These are phyloP conservation scores for Danaus plexippus DNA, from an alignment of 1,140 invertebrate species.

Conservation along the genomic window DNA sequence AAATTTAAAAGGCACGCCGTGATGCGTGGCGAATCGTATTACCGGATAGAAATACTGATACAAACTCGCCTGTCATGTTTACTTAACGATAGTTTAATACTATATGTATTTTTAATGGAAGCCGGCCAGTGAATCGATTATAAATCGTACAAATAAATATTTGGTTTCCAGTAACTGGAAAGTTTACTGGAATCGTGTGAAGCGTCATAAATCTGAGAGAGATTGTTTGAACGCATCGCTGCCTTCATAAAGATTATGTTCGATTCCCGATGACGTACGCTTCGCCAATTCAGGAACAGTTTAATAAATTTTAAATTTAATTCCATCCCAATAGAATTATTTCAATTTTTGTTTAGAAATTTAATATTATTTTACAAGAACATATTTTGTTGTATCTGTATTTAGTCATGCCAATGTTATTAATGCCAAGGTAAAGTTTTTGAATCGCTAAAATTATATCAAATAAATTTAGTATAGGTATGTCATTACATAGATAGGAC, in stretches of 20 bases:
- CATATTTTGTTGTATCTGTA: no score
- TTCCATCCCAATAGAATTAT: conserved; percentile 2
- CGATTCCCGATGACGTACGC: conserved; percentile 11
- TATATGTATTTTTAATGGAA: no score
- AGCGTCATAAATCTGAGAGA: conserved; percentile 20
- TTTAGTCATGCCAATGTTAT: no score
- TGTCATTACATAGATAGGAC: no score
- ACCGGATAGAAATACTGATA: conserved; percentile 10
- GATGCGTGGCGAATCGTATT: conserved; percentile 14
- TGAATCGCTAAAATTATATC: no score
- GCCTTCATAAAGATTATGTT: conserved; percentile 18
- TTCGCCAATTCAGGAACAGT: no score
- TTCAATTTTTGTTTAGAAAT: not conserved
- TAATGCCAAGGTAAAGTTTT: no score
- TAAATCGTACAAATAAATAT: conserved; percentile 12
- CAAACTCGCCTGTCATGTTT: conserved; percentile 8
- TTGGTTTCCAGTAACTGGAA: conserved; percentile 14
- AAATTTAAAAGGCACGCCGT: conserved; percentile 1
- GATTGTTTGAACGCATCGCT: conserved; percentile 18
- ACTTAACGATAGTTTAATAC: no score
- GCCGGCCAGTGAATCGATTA: no score
- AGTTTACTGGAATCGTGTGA: conserved; percentile 24
- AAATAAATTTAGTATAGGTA: no score
- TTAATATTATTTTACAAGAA: no score
- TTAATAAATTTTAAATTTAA: not conserved